Base-by-base conservation (phyloP, 2,113 vertebrate species). In the Brachyistius frenatus region DNA sequence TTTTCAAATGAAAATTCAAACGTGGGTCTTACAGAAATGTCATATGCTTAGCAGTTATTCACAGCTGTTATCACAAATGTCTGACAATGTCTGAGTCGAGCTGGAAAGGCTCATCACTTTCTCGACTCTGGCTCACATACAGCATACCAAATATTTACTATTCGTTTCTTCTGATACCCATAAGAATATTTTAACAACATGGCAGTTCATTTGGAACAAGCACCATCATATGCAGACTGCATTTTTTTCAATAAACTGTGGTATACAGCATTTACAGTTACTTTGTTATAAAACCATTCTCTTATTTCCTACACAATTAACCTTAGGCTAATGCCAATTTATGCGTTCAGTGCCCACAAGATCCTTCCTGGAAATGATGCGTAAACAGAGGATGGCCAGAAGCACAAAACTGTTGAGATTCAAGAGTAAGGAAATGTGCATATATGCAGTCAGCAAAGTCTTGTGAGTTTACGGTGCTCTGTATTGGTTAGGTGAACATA, bases 241-340 rank as follows among this genome's bases (percentile, higher is more conserved):
- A 78, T 14, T 8, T 85, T 80, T 83, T 76, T 58, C 10, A 58
- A 68, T 67, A 72, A 80, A 58, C 16, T 58, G 30, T 41, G 31
- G 50, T 52, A 54, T 47, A 47, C 57, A 33, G 73, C 30, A 53
- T 70, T 54, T 58, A 70, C 66, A 70, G 76, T 78, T 71, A 82
- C 64, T 64, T 23, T 49, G 33, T 83, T 67, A 74, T 78, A 73
- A 78, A 71, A 73, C 62, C 67, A 73, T 49, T 58, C 53, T 56
- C 71, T 73, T 81, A 81, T 83, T 86, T 88, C 76, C 70, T 76
- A 78, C 76, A 77, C 65, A 86, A 89, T 89, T 85, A 91, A 91
- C 87, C 84, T 74, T 79, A 65, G 67, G 76, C 65, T 91, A 82
- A 81, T 76, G 64, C 79, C 81, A 83, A 89, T 89, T 85, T 86